A percentile compares a stretch with the other conserved stretches of the same genome.
Conservation (phyloP, 2,888 invertebrate genomes). For the Himalopsyche kuldschensis region DNA sequence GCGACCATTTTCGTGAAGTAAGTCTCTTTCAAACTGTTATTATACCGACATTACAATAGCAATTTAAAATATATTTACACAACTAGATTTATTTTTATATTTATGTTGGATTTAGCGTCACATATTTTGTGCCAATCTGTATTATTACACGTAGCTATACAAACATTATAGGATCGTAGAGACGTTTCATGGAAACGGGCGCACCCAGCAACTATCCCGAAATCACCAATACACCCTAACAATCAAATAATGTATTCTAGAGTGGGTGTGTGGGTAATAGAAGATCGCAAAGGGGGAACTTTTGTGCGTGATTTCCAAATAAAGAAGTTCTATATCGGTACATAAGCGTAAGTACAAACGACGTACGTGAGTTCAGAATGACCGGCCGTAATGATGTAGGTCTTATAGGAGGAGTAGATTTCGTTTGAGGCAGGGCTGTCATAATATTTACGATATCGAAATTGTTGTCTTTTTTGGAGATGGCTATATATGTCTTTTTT, state of each 20-base stretch:
- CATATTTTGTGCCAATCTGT: not conserved
- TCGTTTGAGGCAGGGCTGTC: not conserved
- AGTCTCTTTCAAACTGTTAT: too few relatives aligned
- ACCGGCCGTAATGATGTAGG: conserved; percentile 36
- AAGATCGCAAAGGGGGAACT: conserved; percentile 37
- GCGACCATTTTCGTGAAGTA: too few relatives aligned
- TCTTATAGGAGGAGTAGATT: conserved; percentile 28
- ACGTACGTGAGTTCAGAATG: conserved; percentile 37
- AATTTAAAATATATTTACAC: too few relatives aligned
- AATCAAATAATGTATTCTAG: not conserved
- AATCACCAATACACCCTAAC: conserved; percentile 7
- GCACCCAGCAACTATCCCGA: conserved; percentile 42
- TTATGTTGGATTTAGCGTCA: not conserved
- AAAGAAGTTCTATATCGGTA: conserved; percentile 44
- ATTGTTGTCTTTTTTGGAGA: too few relatives aligned
- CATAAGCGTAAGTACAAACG: conserved; percentile 43
- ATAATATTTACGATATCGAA: not conserved
- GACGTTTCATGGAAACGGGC: conserved; percentile 41
- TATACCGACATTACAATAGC: too few relatives aligned
- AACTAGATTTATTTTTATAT: too few relatives aligned
- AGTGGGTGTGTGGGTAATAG: conserved; percentile 4
- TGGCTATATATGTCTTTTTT: too few relatives aligned
- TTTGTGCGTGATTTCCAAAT: conserved; percentile 41
- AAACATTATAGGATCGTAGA: not conserved
- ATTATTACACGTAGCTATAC: not conserved